Conservation (phyloP, 2,888 invertebrate species). For the Drosophila mulleri region DNA sequence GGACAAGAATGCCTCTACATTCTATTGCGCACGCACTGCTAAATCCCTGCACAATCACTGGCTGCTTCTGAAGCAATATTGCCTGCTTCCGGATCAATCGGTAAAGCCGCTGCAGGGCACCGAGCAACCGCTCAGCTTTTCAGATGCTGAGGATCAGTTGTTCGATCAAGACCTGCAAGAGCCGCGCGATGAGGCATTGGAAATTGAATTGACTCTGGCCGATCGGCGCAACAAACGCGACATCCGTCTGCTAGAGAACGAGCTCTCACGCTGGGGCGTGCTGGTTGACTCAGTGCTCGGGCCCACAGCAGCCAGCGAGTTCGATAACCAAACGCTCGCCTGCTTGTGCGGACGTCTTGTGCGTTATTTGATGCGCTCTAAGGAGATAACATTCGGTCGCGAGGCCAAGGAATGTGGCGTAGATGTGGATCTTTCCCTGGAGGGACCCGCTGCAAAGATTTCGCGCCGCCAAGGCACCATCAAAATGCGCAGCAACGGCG, state of each 20-base stretch:
- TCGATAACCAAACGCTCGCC: conserved; percentile 97
- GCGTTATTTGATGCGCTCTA: conserved; percentile 96
- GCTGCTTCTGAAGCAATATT: conserved; percentile 96
- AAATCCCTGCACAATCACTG: conserved; percentile 95
- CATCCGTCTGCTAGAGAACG: conserved; percentile 94
- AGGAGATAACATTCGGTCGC: conserved; percentile 97
- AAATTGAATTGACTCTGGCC: conserved; percentile 90
- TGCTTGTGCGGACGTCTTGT: conserved; percentile 96
- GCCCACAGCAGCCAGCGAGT: conserved; percentile 91
- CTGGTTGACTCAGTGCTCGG: conserved; percentile 95
- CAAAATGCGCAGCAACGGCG: conserved; percentile 94
- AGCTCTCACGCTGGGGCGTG: conserved; percentile 95
- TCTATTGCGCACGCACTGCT: conserved; percentile 95
- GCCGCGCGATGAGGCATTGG: conserved; percentile 92
- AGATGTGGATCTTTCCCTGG: conserved; percentile 96
- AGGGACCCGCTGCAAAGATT: conserved; percentile 97
- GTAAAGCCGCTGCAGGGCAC: conserved; percentile 88
- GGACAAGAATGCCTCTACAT: conserved; percentile 92
- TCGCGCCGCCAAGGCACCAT: conserved; percentile 97
- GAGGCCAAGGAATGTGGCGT: conserved; percentile 94
- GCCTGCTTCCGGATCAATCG: conserved; percentile 94
- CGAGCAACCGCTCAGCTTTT: conserved; percentile 90
- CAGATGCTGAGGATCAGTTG: conserved; percentile 96
- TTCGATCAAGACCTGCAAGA: conserved; percentile 93
- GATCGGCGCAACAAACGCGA: conserved; percentile 93